Conservation (phyloP, 2,797 vertebrate genomes). For the Synanceia verrucosa region DNA sequence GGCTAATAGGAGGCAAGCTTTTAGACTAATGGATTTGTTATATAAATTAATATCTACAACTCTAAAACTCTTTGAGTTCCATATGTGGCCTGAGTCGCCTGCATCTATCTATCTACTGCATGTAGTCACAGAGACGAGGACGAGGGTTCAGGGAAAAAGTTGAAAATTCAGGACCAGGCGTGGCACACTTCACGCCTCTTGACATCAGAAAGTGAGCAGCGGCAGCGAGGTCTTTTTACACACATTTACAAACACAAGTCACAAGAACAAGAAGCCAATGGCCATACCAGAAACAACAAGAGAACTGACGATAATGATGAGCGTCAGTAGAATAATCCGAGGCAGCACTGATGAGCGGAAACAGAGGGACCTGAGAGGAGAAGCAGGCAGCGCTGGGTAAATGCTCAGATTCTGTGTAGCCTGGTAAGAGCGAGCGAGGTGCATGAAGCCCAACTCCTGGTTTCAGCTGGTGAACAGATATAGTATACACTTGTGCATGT, state of each 20-base stretch:
- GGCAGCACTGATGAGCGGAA: slow-evolving; percentile 65
- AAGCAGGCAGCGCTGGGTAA: slow-evolving; percentile 66
- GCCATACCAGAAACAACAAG: slow-evolving; percentile 30
- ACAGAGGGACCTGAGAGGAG: slow-evolving; percentile 68
- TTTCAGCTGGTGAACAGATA: slow-evolving; percentile 69
- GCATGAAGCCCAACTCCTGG: slow-evolving; percentile 26
- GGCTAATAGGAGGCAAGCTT: background rate
- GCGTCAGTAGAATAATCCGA: slow-evolving; percentile 61
- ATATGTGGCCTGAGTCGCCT: slow-evolving; percentile 14
- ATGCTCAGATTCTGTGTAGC: slow-evolving; percentile 68
- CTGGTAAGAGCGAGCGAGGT: slow-evolving; percentile 62
- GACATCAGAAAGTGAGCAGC: slow-evolving; percentile 23
- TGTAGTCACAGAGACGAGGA: slow-evolving; percentile 30
- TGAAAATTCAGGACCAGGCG: slow-evolving; percentile 14
- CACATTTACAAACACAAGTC: slow-evolving; percentile 21
- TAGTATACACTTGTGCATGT: slow-evolving; percentile 39
- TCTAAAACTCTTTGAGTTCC: slow-evolving; percentile 15
- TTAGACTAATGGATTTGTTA: slow-evolving; percentile 13
- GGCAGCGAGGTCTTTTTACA: slow-evolving; percentile 26
- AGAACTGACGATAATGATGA: slow-evolving; percentile 25
- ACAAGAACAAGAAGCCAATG: slow-evolving; percentile 12
- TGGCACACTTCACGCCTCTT: slow-evolving; percentile 9
- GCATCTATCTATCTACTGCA: background rate
- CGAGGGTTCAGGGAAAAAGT: slow-evolving; percentile 13
- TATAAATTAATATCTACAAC: background rate